phyloP scores from a whole-genome alignment of 2,113 vertebrate species.

The Xiphophorus hellerii region DNA sequence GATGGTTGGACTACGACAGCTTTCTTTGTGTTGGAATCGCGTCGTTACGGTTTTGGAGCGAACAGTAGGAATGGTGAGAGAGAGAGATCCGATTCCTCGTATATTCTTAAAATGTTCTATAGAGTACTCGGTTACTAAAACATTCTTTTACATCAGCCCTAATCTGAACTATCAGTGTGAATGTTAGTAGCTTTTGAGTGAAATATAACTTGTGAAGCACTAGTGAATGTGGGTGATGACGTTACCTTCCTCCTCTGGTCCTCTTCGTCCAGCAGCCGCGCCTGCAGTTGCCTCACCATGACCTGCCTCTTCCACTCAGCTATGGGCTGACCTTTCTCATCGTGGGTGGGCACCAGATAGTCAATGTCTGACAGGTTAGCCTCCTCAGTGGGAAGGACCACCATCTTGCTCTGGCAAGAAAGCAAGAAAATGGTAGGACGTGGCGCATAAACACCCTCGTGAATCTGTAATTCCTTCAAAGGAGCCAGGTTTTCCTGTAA shows the following conservation, averaged over 20 bases:
- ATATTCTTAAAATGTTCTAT: too few species aligned
- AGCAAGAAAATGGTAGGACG: background rate
- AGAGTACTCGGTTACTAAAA: too few species aligned
- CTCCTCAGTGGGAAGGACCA: conserved; percentile 75
- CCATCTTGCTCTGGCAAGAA: conserved; percentile 74
- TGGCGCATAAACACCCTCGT: background rate
- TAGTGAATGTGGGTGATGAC: background rate
- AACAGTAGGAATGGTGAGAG: too few species aligned
- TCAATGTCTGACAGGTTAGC: conserved; percentile 85
- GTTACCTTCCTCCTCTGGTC: conserved; percentile 81
- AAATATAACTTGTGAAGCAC: background rate
- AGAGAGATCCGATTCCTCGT: too few species aligned
- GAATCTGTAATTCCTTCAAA: background rate
- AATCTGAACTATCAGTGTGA: background rate
- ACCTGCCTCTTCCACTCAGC: conserved; percentile 98
- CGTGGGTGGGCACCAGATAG: conserved; percentile 90
- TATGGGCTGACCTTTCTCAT: conserved; percentile 87
- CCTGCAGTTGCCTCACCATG: conserved; percentile 92
- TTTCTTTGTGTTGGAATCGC: too few species aligned
- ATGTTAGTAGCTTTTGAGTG: background rate
- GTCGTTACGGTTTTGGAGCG: too few species aligned
- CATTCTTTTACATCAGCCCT: too few species aligned
- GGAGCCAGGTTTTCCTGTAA: background rate
- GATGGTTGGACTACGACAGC: too few species aligned
- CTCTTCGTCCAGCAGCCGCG: conserved; percentile 82